These are phyloP conservation scores for Eleutherodactylus coqui DNA, from an alignment of 2,797 vertebrate species.

Conservation along the genomic window DNA sequence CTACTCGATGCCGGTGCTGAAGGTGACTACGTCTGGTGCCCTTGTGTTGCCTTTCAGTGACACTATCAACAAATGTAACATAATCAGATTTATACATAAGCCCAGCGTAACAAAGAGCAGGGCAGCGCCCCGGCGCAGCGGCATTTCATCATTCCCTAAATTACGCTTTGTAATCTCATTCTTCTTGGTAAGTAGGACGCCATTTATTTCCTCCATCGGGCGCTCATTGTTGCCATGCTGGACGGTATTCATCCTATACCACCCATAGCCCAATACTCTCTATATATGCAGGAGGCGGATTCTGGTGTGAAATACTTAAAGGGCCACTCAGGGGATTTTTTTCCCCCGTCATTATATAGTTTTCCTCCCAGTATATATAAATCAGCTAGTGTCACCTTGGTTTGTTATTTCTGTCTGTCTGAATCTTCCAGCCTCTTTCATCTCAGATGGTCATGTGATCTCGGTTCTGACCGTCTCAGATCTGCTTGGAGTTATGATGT, in stretches of 20 bases:
- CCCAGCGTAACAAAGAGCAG: neutral
- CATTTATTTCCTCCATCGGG: neutral
- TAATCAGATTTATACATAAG: constrained; percentile 15
- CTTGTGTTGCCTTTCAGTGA: neutral
- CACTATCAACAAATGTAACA: constrained; percentile 37
- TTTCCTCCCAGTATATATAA: too few species aligned
- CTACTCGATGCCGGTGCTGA: constrained; percentile 6
- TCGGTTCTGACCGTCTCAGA: too few species aligned
- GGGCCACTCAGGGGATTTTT: too few species aligned
- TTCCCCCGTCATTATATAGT: too few species aligned
- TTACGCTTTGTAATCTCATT: neutral
- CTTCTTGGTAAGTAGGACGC: neutral
- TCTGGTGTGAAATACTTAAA: too few species aligned
- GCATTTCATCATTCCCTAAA: neutral
- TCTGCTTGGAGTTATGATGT: too few species aligned
- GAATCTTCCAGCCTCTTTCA: too few species aligned
- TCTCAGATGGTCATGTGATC: too few species aligned
- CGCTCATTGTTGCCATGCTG: neutral
- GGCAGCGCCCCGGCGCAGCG: neutral
- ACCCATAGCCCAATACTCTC: neutral
- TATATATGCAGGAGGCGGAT: neutral
- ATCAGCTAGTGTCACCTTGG: too few species aligned
- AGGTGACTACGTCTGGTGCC: neutral
- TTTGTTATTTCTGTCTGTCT: too few species aligned
- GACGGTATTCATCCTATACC: neutral